Conservation (phyloP, 2,888 invertebrate genomes). For the Philopedon plagiatum region DNA sequence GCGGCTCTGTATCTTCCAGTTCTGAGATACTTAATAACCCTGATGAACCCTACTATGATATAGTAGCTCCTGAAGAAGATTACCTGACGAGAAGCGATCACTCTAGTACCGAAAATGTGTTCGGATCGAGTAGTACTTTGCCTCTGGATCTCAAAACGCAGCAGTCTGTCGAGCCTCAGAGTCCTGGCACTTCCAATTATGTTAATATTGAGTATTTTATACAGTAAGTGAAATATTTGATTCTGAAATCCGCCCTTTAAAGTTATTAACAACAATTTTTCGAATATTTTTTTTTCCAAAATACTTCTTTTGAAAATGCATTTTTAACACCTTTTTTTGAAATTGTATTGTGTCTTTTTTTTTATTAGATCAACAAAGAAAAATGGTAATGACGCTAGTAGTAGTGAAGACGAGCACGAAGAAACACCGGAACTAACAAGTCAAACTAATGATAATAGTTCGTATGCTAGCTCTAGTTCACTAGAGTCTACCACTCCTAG, state of each 20-base stretch:
- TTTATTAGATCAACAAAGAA: slow-evolving; percentile 58
- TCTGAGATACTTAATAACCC: slow-evolving; percentile 73
- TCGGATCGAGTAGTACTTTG: slow-evolving; percentile 74
- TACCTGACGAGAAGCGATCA: slow-evolving; percentile 68
- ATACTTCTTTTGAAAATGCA: too few species aligned
- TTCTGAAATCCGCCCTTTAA: too few species aligned
- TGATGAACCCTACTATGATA: slow-evolving; percentile 81
- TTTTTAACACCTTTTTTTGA: too few species aligned
- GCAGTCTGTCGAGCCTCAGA: slow-evolving; percentile 78
- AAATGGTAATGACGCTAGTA: slow-evolving; percentile 62
- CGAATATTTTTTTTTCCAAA: too few species aligned
- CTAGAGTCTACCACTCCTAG: slow-evolving; percentile 71
- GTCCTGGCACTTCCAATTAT: slow-evolving; percentile 88
- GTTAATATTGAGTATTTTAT: slow-evolving; percentile 95
- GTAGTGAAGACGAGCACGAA: slow-evolving; percentile 68
- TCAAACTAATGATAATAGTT: slow-evolving; percentile 66
- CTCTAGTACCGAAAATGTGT: slow-evolving; percentile 78
- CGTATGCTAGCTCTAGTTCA: slow-evolving; percentile 69
- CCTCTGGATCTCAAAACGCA: slow-evolving; percentile 70
- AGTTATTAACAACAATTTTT: too few species aligned
- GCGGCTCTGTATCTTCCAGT: slow-evolving; percentile 70
- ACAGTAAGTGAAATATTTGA: slow-evolving; percentile 76
- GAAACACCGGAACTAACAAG: slow-evolving; percentile 68
- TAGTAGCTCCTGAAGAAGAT: slow-evolving; percentile 76
- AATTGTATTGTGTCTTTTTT: too few species aligned